Base-by-base conservation (phyloP, 2,797 vertebrate genomes). In the Pseudochirops corinnae region DNA sequence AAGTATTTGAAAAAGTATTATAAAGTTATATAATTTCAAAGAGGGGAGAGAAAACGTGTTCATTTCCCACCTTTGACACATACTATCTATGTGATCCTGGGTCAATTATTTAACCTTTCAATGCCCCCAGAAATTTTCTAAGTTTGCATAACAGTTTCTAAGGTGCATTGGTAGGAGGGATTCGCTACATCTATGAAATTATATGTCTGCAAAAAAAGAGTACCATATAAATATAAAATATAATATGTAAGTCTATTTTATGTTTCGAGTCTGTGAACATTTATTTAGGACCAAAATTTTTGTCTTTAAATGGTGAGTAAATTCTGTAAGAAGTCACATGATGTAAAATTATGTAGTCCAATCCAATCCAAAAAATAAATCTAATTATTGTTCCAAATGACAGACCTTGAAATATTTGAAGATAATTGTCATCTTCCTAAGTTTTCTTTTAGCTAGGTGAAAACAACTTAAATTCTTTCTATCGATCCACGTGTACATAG, bases 1-100 rank as follows among this genome's bases (percentile, higher is more conserved):
- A 82, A 46, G 46, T 82, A 82, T 82, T 3, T 21, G n/a, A 74
- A 74, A 74, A 74, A 39, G 2, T 7, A 74, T 74, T 39, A 67
- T 74, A 74, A 39, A 74, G n/a, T 39, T 39, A 39, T 18, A 21
- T 74, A 39, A 74, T 39, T 74, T 74, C n/a, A 74, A n/a, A 74
- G n/a, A 39, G n/a, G 18, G 5, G n/a, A 74, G 18, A 74, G 6
- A n/a, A 16, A 67, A 67, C 33, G 24, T 11, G 33, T 92, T 58
- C 82, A 92, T 50, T 91, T 62, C 39, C 52, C 93, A 93, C 28
- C 55, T 96, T 57, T 95, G 29, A 46, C 28, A 46, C n/a, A 46
- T 46, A 46, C 6, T 93, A 91, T 55, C 56, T 56, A 28, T 62
- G 52, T 62, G 56, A 92, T 52, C 92, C 95, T 46, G 46, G 50